Percentiles rank a stretch among this genome's conserved stretches.
These are phyloP conservation scores for Dicrostonyx torquatus DNA, from an alignment of 2,797 vertebrate genomes.

Conservation along the genomic window DNA sequence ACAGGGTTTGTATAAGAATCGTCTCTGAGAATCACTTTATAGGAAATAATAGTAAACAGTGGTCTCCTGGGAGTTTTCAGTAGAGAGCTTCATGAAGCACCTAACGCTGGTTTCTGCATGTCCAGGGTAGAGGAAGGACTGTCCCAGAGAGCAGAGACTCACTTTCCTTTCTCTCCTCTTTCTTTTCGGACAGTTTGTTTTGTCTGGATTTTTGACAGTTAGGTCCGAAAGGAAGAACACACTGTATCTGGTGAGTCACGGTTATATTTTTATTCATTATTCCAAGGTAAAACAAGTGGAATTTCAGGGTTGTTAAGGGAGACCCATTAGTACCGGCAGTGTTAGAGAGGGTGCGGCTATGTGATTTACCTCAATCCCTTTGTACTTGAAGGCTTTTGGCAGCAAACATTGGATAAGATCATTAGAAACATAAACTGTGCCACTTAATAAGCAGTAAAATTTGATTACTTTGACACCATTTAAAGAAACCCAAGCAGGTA, in stretches of 20 bases:
- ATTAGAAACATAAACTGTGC: background rate
- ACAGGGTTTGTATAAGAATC: background rate
- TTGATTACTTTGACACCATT: background rate
- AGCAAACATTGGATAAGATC: background rate
- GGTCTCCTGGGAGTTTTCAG: background rate
- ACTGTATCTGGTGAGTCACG: slow-evolving; percentile 71
- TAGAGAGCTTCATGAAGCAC: background rate
- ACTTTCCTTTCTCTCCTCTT: background rate
- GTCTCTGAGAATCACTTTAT: background rate
- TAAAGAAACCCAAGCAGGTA: background rate
- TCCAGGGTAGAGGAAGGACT: background rate
- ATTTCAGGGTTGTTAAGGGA: background rate
- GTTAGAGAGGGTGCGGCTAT: background rate
- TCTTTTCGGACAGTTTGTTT: slow-evolving; percentile 71
- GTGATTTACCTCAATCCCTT: background rate
- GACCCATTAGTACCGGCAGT: background rate
- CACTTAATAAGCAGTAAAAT: background rate
- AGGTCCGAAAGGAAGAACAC: slow-evolving; percentile 45
- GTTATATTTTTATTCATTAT: background rate
- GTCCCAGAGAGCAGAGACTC: background rate
- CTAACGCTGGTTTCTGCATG: background rate
- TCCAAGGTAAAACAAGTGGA: slow-evolving; percentile 18
- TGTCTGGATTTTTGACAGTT: slow-evolving; percentile 73
- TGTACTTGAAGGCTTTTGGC: background rate
- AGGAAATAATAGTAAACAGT: background rate